Conservation (phyloP, 30 jellyfish, hydroid and myxozoan genomes). For the Phacellophora camtschatica region DNA sequence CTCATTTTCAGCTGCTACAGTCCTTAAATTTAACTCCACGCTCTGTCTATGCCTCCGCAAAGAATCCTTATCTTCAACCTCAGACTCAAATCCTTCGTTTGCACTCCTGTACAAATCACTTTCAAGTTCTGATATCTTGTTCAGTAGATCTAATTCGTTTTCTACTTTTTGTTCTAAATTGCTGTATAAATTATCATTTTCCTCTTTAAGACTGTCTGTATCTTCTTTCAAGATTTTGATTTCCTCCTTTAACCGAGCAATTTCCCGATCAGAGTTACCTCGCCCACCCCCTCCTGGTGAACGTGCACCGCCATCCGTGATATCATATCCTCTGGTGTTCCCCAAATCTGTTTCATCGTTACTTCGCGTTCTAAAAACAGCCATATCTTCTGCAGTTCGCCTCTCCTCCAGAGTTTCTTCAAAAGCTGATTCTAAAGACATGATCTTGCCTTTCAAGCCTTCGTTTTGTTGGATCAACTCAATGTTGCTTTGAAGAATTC, state of each 20-base stretch:
- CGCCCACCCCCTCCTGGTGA: neutral
- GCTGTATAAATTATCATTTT: conserved; percentile 25
- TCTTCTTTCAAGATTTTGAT: conserved; percentile 17
- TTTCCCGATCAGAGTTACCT: neutral
- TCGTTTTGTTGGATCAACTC: conserved; percentile 43
- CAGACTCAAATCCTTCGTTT: conserved; percentile 63
- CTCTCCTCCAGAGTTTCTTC: conserved; percentile 54
- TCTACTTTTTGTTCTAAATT: conserved; percentile 41
- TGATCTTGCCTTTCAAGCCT: neutral
- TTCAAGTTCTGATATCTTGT: conserved; percentile 45
- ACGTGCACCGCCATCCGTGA: neutral
- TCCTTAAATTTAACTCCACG: conserved; percentile 11
- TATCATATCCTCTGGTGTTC: neutral
- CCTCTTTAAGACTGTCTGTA: conserved; percentile 37
- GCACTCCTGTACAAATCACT: conserved; percentile 56
- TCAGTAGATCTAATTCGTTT: conserved; percentile 52
- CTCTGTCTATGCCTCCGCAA: neutral
- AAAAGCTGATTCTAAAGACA: conserved; percentile 44
- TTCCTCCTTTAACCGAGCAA: neutral
- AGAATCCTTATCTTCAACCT: conserved; percentile 6
- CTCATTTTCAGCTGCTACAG: conserved; percentile 26
- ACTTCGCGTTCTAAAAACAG: neutral
- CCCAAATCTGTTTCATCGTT: conserved; percentile 23
- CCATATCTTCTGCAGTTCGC: conserved; percentile 7
- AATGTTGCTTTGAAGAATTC: conserved; percentile 28